Evolutionary conservation across 2,113 vertebrate genomes (phyloP).

Genomic region (Pseudopodoces humilis): DNA sequence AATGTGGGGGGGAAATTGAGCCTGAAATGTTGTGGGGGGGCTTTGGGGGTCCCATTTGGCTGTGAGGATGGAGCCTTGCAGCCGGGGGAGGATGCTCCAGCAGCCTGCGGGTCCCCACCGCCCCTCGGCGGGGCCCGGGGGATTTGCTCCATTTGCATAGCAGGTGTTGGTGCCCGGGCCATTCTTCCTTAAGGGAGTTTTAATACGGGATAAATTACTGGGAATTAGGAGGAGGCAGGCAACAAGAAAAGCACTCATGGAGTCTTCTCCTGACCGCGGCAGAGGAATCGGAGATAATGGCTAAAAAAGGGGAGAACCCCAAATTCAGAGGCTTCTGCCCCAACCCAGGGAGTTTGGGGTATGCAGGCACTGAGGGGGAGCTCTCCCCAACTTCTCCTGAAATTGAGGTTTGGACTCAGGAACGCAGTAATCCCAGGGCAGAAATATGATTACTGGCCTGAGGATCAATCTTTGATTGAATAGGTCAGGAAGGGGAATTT

Average conservation of each 20-base stretch:
- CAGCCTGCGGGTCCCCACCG: neutral
- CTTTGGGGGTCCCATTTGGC: neutral
- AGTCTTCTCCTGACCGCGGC: conserved; percentile 1
- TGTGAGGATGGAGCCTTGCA: neutral
- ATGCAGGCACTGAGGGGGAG: rapidly evolving
- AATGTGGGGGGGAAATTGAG: neutral
- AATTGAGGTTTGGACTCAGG: conserved; percentile 73
- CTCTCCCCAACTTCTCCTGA: conserved; percentile 68
- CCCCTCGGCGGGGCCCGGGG: neutral
- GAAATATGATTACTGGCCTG: conserved; percentile 79
- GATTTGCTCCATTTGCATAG: conserved; percentile 84
- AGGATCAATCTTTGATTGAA: conserved; percentile 79
- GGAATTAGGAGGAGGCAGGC: conserved; percentile 78
- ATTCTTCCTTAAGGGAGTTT: conserved; percentile 83
- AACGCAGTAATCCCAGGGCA: conserved; percentile 75
- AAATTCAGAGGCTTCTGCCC: neutral
- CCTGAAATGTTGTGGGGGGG: too few relatives aligned
- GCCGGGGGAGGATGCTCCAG: neutral
- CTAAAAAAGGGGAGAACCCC: neutral
- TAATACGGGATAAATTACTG: conserved; percentile 83
- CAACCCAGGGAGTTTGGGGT: neutral
- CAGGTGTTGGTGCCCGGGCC: conserved; percentile 81
- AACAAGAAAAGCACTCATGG: conserved; percentile 57
- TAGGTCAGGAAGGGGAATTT: conserved; percentile 82
- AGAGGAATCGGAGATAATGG: neutral